Evolutionary conservation across 1,140 invertebrate species (phyloP), one percentile per base, ranked within the genome.

Genomic region (Trinorchestia longiramus): DNA sequence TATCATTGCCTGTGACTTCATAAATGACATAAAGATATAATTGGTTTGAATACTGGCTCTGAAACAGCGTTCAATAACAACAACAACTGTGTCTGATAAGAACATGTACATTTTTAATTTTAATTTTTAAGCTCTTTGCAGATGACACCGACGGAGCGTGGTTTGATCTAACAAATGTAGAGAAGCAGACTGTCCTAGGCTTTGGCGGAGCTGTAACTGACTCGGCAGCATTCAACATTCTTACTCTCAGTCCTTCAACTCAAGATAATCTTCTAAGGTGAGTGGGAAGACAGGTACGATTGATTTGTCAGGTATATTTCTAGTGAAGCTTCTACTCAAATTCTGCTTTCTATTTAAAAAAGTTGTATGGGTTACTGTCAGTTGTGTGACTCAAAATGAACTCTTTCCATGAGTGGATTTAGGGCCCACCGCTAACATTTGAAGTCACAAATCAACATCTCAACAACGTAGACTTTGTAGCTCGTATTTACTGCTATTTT

Each of bases 121-220:
- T 77, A 3, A 77, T 28, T 23, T 36, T 28, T 77, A 36, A 15
- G 62, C 28, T 23, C 8, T 77, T 53, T 53, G 43, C 92, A 94
- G 92, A 94, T 47, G 92, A 94, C 44, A 44, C 43, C 8, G 44
- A 94, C 6, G 92, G 43, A 40, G 92, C 92, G 41, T 47, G 92
- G 92, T 94, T 94, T 47, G 92, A 94, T 23, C 92, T 94, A 44
- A 94, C 92, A 4, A 44, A 94, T 15, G 36, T 28, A 19, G 92
- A 87, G 62, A 43, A 42, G 41, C 97, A 98, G 97, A 97, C 96
- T 43, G 97, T 98, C 43, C 96, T 98, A 95, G 99, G 99, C 0
- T 99, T 99, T 97, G 99, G 99, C 0, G 99, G 98, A 40, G 98
- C 99, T 0, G 98, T 99, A 96, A 99, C 99, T 0, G 99, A 99